Conservation (phyloP, 2,888 invertebrate genomes). For the Rhingia campestris region DNA sequence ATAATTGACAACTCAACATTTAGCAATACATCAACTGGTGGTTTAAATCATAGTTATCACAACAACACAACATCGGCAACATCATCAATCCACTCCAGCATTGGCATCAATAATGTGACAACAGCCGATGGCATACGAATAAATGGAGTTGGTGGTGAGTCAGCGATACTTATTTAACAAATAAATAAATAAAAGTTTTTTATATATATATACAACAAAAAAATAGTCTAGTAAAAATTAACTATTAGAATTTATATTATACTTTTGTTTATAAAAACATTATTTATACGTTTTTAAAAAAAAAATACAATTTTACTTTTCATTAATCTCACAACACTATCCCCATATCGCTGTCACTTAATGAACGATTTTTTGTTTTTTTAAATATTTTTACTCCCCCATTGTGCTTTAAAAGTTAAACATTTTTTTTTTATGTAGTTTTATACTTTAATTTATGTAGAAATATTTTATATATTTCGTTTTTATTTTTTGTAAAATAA, state of each 20-base stretch:
- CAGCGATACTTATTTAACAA: slow-evolving; percentile 79
- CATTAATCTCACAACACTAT: slow-evolving; percentile 42
- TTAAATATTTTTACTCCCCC: slow-evolving; percentile 70
- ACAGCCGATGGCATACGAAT: slow-evolving; percentile 78
- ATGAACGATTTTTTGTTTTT: slow-evolving; percentile 72
- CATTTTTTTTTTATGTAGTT: slow-evolving; percentile 53
- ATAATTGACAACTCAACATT: slow-evolving; percentile 84
- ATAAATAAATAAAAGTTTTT: slow-evolving; percentile 44
- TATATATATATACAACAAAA: slow-evolving; percentile 27
- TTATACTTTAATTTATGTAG: slow-evolving; percentile 53
- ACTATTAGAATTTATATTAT: slow-evolving; percentile 50
- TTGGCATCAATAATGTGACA: slow-evolving; percentile 69
- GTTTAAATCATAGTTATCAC: slow-evolving; percentile 64
- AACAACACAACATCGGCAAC: slow-evolving; percentile 75
- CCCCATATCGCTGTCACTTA: slow-evolving; percentile 58
- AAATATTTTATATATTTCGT: slow-evolving; percentile 17
- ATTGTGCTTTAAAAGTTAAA: slow-evolving; percentile 76
- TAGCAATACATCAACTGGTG: slow-evolving; percentile 76
- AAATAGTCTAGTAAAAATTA: slow-evolving; percentile 46
- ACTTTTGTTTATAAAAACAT: slow-evolving; percentile 62
- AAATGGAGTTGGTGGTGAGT: slow-evolving; percentile 84
- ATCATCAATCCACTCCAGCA: slow-evolving; percentile 79
- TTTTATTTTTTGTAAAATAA: slow-evolving; percentile 66
- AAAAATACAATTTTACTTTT: slow-evolving; percentile 37
- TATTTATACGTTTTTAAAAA: slow-evolving; percentile 62